These are phyloP conservation scores for Mactromeris polynyma DNA, from an alignment of 2,888 invertebrate genomes.

Conservation along the genomic window DNA sequence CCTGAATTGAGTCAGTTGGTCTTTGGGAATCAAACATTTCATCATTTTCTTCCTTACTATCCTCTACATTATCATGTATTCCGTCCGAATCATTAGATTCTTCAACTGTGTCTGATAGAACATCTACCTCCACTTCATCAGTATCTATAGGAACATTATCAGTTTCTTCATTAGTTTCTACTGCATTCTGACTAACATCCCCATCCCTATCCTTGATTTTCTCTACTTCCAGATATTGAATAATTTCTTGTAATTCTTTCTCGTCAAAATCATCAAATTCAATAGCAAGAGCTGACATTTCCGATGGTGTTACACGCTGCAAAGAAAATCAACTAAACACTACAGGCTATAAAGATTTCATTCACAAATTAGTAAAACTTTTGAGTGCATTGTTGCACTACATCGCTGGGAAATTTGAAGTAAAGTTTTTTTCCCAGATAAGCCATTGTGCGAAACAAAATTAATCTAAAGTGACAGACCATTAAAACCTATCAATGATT, in stretches of 20 bases:
- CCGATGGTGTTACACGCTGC: conserved; percentile 16
- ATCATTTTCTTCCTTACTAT: background rate
- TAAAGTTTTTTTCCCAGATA: too few species aligned
- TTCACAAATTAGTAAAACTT: too few species aligned
- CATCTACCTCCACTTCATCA: background rate
- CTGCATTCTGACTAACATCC: background rate
- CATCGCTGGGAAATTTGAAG: too few species aligned
- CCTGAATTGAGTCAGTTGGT: background rate
- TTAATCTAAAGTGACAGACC: too few species aligned
- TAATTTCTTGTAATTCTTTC: background rate
- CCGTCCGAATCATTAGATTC: background rate
- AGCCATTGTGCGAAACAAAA: too few species aligned
- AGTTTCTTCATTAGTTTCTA: background rate
- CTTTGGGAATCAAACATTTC: background rate
- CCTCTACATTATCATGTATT: too few species aligned
- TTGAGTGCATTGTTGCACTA: too few species aligned
- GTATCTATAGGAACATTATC: background rate
- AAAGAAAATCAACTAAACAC: background rate
- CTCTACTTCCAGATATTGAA: background rate
- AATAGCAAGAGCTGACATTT: background rate
- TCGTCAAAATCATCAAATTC: conserved; percentile 4
- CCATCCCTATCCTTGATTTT: background rate
- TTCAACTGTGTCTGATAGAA: background rate
- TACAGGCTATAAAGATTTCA: background rate
- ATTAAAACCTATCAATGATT: too few species aligned